Evolutionary conservation across 1,140 invertebrate species (phyloP).

Genomic region (Battus philenor): DNA sequence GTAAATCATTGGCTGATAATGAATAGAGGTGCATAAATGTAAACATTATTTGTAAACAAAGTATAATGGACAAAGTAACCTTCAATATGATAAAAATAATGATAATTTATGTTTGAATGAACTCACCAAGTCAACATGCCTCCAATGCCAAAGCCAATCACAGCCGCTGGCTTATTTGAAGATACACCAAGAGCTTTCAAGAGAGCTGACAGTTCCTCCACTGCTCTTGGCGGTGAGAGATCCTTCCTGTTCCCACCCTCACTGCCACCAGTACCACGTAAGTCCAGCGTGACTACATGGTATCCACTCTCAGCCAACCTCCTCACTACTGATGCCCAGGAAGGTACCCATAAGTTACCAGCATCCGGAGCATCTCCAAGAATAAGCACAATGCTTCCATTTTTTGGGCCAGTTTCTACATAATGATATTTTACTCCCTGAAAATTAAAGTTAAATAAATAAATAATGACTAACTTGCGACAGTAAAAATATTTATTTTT

Average conservation of each 20-base stretch:
- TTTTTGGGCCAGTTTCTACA: slow-evolving; percentile 54
- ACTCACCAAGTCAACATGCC: slow-evolving; percentile 63
- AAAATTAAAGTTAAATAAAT: slow-evolving; percentile 20
- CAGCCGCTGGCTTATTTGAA: slow-evolving; percentile 39
- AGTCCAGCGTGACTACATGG: slow-evolving; percentile 55
- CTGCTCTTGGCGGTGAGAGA: slow-evolving; percentile 46
- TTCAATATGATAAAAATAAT: too few species aligned
- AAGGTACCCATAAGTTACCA: slow-evolving; percentile 46
- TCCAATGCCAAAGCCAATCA: slow-evolving; percentile 64
- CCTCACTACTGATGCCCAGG: slow-evolving; percentile 43
- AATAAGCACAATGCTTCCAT: slow-evolving; percentile 44
- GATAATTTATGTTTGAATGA: neutral
- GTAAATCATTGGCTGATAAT: too few species aligned
- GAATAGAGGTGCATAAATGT: too few species aligned
- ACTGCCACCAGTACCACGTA: slow-evolving; percentile 58
- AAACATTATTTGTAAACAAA: too few species aligned
- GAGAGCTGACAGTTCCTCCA: slow-evolving; percentile 45
- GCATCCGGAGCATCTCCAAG: slow-evolving; percentile 60
- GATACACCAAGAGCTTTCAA: slow-evolving; percentile 52
- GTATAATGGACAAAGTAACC: too few species aligned
- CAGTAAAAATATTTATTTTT: too few species aligned
- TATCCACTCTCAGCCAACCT: slow-evolving; percentile 42
- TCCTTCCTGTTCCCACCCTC: slow-evolving; percentile 47
- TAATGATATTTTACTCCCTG: slow-evolving; percentile 69
- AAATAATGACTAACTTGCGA: slow-evolving; percentile 3